Conservation (phyloP, 2,888 invertebrate species). For the Idaea biselata region DNA sequence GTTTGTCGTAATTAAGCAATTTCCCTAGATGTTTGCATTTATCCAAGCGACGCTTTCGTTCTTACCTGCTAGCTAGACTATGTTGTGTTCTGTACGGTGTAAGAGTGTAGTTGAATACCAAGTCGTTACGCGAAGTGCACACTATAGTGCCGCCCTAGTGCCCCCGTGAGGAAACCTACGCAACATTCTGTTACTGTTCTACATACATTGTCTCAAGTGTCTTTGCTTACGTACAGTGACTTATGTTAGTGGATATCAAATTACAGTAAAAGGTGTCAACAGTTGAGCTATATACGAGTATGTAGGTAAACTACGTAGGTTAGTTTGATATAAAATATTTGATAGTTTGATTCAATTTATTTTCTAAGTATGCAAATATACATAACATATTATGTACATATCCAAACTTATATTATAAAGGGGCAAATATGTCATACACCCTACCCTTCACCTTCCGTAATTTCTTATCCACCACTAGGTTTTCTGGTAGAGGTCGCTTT, state of each 20-base stretch:
- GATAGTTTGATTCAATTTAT: too few species aligned
- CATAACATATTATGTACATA: too few species aligned
- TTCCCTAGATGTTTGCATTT: constrained; percentile 1
- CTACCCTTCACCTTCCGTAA: too few species aligned
- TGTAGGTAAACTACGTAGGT: too few species aligned
- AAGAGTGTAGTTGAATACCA: constrained; percentile 44
- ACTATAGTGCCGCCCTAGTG: constrained; percentile 46
- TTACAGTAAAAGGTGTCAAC: background rate
- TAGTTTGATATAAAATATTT: too few species aligned
- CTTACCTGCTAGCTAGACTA: background rate
- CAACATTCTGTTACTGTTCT: constrained; percentile 16
- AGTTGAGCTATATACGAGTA: background rate
- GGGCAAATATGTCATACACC: too few species aligned
- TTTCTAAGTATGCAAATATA: too few species aligned
- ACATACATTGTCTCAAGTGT: constrained; percentile 9
- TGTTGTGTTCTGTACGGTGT: background rate
- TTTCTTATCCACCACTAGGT: too few species aligned
- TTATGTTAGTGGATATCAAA: background rate
- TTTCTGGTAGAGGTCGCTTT: too few species aligned
- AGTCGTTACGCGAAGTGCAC: constrained; percentile 63
- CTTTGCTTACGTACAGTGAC: background rate
- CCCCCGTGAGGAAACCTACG: constrained; percentile 31
- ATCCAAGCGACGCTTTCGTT: background rate
- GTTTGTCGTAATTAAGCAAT: background rate
- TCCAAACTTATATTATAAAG: too few species aligned